Conservation (phyloP, 2,113 vertebrate species). For the Phyllostomus discolor region DNA sequence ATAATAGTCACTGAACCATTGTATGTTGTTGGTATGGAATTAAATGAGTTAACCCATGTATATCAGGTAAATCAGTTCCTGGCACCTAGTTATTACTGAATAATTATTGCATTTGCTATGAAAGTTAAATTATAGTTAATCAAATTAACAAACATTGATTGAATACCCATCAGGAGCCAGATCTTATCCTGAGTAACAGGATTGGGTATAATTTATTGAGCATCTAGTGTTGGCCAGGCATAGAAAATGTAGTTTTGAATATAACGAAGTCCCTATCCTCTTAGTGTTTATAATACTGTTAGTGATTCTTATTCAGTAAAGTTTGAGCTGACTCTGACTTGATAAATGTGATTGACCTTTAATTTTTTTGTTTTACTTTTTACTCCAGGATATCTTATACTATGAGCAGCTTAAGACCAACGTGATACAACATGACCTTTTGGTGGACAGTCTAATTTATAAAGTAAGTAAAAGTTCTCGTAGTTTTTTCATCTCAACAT, state of each 20-base stretch:
- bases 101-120: background rate
- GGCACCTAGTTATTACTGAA: background rate
- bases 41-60: background rate
- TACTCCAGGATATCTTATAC: constrained; percentile 91
- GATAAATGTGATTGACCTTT: constrained; percentile 27
- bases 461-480: constrained; percentile 86
- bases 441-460: constrained; percentile 97
- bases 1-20: constrained; percentile 3
- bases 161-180: background rate
- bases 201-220: background rate
- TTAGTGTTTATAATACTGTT: background rate
- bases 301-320: constrained; percentile 7
- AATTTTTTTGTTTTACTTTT: constrained; percentile 57
- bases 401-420: constrained; percentile 97
- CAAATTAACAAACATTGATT: background rate
- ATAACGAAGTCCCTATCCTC: background rate
- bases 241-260: background rate
- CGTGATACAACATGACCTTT: constrained; percentile 94
- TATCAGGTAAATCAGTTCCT: background rate
- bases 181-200: background rate
- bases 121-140: constrained; percentile 7
- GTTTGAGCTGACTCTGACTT: constrained; percentile 16
- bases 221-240: background rate
- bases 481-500: background rate
- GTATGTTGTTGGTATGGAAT: background rate